Conservation (phyloP, 2,888 invertebrate species). For the Synanthedon myopaeformis region DNA sequence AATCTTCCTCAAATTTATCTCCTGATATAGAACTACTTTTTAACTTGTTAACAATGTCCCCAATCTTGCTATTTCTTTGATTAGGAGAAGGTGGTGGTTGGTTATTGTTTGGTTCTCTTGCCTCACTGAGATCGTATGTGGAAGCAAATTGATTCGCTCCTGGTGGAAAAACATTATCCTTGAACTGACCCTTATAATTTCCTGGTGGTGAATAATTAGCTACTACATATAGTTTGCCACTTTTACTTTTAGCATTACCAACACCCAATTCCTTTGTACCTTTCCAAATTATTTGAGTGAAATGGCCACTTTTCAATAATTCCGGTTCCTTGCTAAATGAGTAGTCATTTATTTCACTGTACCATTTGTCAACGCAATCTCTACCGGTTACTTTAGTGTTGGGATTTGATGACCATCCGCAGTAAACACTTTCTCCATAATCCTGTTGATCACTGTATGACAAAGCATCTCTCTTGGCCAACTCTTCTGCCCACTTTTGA, state of each 20-base stretch:
- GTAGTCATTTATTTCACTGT: conserved; percentile 79
- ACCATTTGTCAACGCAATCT: conserved; percentile 82
- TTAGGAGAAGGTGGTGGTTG: conserved; percentile 29
- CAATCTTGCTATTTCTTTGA: conserved; percentile 41
- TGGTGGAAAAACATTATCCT: conserved; percentile 75
- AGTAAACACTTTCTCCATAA: conserved; percentile 79
- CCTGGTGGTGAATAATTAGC: conserved; percentile 88
- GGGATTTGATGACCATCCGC: conserved; percentile 76
- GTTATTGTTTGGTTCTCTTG: conserved; percentile 40
- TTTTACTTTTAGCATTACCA: conserved; percentile 79
- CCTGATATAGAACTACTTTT: conserved; percentile 40
- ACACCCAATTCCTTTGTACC: conserved; percentile 79
- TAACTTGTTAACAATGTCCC: conserved; percentile 45
- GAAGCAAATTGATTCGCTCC: conserved; percentile 48
- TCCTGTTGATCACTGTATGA: conserved; percentile 74
- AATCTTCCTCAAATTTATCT: conserved; percentile 75
- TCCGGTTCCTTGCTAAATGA: conserved; percentile 77
- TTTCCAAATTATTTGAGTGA: conserved; percentile 89
- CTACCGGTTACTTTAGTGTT: conserved; percentile 74
- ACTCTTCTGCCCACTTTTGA: conserved; percentile 78
- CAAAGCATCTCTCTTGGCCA: conserved; percentile 74
- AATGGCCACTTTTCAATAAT: conserved; percentile 73
- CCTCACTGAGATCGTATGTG: conserved; percentile 15
- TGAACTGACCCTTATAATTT: conserved; percentile 79
- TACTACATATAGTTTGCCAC: conserved; percentile 86